Evolutionary conservation across 37 sponge, comb jelly and placozoan species (phyloP).

Genomic region (Beroe ovata): DNA sequence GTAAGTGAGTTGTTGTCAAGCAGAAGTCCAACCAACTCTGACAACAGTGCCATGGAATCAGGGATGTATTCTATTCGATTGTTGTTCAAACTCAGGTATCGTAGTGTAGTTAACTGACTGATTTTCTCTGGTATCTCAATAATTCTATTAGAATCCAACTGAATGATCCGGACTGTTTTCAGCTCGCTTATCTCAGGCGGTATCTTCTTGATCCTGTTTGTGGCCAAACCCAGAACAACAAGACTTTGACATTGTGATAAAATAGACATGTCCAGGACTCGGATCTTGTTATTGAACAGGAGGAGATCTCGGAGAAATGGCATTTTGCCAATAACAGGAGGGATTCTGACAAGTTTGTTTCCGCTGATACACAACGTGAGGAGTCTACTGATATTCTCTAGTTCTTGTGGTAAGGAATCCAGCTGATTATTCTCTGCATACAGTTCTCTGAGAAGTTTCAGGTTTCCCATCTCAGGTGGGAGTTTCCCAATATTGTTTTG

Average conservation of each 20-base stretch:
- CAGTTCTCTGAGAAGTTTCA: conserved; percentile 11
- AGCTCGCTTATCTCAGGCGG: conserved; percentile 21
- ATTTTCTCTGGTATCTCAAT: conserved; percentile 14
- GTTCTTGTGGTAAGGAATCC: conserved; percentile 14
- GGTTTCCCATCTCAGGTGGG: conserved; percentile 27
- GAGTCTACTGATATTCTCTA: background rate
- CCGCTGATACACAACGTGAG: conserved; percentile 20
- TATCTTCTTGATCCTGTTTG: conserved; percentile 47
- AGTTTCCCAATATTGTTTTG: conserved; percentile 4
- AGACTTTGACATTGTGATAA: conserved; percentile 3
- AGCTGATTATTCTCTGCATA: conserved; percentile 53
- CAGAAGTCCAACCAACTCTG: conserved; percentile 28
- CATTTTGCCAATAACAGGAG: conserved; percentile 15
- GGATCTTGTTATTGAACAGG: conserved; percentile 64
- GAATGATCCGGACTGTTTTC: conserved; percentile 4
- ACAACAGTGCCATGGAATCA: background rate
- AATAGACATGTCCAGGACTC: conserved; percentile 8
- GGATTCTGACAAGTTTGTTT: conserved; percentile 9
- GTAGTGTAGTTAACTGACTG: background rate
- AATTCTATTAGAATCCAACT: conserved; percentile 22
- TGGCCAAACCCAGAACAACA: conserved; percentile 36
- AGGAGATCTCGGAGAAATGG: conserved; percentile 39
- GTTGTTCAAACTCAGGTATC: conserved; percentile 56
- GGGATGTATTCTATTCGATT: conserved; percentile 33
- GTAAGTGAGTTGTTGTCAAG: conserved; percentile 37